Base-by-base conservation (phyloP, 2,113 vertebrate genomes). In the Pyxicephalus adspersus region DNA sequence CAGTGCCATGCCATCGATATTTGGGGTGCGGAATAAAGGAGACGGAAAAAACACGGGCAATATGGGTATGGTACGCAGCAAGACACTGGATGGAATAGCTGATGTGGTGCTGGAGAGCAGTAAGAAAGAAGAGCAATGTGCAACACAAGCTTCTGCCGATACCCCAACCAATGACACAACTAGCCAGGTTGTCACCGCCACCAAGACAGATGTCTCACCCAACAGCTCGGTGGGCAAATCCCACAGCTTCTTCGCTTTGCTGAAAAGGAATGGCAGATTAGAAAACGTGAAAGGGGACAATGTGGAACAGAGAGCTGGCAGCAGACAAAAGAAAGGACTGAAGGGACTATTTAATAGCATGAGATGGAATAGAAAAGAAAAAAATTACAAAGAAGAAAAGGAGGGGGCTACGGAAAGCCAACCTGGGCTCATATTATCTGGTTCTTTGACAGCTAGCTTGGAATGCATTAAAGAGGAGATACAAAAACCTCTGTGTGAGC, bases 1-100 rank as follows among this genome's bases (percentile, higher is more conserved):
- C 87, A 91, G 91, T 13, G 90, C 95, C 83, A 92, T 98, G 95
- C 94, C 96, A 67, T 95, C 94, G 90, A 97, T 99, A 85, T 99
- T 99, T 86, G 95, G 95, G 84, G 92, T 97, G 81, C 93, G 92
- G 84, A 92, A 90, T 91, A 96, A 95, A 92, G 94, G 91, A 67
- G 96, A 95, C 17, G 94, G 90, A 84, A 92, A 90, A 7, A 87
- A 87, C 83, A 84, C 88, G 70, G 85, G 89, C 74, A 94, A 95
- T 84, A 84, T 93, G 83, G 94, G 94, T 28, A 90, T 96, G 86
- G 93, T 90, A 83, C 87, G 91, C 85, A 95, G 95, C 91, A 91
- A 92, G 87, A 95, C 94, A 26, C 89, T 89, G 52, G 96, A 97
- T 83, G 95, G 94, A 83, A 86, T 96, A 86, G 93, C 94, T 6